Conservation (phyloP, 2,888 invertebrate species). For the Exocentrus adspersus region DNA sequence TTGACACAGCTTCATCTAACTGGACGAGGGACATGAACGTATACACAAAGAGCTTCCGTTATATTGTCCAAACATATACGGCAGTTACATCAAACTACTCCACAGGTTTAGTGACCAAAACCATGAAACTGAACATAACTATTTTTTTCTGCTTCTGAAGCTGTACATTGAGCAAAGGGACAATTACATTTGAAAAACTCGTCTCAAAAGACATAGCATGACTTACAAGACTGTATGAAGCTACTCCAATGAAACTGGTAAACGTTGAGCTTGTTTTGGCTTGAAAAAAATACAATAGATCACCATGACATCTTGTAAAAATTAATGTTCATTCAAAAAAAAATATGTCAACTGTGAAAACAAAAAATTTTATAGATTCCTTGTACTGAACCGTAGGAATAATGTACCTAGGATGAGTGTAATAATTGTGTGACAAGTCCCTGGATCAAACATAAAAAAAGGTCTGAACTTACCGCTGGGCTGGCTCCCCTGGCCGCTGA, state of each 20-base stretch:
- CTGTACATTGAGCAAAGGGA: slow-evolving; percentile 4
- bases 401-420: too few species aligned
- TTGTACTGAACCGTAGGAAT: too few species aligned
- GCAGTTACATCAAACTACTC: background rate
- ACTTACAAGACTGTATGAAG: slow-evolving; percentile 63
- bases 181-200: slow-evolving; percentile 43
- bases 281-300: slow-evolving; percentile 36
- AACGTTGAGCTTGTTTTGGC: slow-evolving; percentile 53
- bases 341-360: too few species aligned
- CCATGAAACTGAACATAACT: too few species aligned
- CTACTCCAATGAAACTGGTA: slow-evolving; percentile 62
- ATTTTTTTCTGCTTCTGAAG: background rate
- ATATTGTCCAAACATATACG: background rate
- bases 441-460: background rate
- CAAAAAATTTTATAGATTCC: too few species aligned
- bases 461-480: slow-evolving; percentile 82
- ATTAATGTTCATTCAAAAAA: slow-evolving; percentile 15
- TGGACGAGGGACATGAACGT: too few species aligned
- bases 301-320: too few species aligned
- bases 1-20: too few species aligned
- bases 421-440: too few species aligned
- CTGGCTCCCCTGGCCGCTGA: slow-evolving; percentile 90
- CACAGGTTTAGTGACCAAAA: background rate
- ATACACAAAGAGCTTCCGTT: background rate
- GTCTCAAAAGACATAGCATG: slow-evolving; percentile 39